Evolutionary conservation across 2,797 vertebrate genomes (phyloP).

Genomic region (Bryconaethiops microstoma): DNA sequence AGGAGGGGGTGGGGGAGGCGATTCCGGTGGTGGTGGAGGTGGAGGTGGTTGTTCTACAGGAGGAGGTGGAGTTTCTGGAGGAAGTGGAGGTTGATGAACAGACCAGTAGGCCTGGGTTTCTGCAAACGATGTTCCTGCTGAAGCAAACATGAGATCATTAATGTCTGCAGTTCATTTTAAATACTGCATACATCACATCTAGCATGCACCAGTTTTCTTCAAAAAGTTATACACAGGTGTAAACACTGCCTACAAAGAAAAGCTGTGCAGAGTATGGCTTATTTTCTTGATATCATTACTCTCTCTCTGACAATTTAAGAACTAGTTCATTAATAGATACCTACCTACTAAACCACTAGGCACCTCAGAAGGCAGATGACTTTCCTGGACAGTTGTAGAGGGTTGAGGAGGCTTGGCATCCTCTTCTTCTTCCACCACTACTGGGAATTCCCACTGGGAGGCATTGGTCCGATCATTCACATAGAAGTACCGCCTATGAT

Average conservation of each 20-base stretch:
- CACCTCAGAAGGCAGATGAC: conserved; percentile 56
- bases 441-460: conserved; percentile 98
- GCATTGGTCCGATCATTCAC: conserved; percentile 94
- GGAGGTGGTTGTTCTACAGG: conserved; percentile 82
- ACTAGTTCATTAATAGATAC: neutral
- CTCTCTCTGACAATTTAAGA: too few species aligned
- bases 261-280: neutral
- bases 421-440: conserved; percentile 87
- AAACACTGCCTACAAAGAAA: neutral
- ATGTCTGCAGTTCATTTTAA: neutral
- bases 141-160: neutral
- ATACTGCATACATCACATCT: neutral
- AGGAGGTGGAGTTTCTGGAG: conserved; percentile 78
- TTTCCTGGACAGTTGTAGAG: conserved; percentile 75
- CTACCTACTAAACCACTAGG: conserved; percentile 48
- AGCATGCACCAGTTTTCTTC: neutral
- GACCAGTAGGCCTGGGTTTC: conserved; percentile 64
- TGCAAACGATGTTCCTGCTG: conserved; percentile 56
- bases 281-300: neutral
- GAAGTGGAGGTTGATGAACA: conserved; percentile 69
- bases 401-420: conserved; percentile 74
- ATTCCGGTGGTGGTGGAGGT: conserved; percentile 81
- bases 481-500: conserved; percentile 99
- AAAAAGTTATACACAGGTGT: neutral
- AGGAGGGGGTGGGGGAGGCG: conserved; percentile 77